These are phyloP conservation scores for Poeciliopsis turrubarensis DNA, from an alignment of 2,113 vertebrate species.

Conservation along the genomic window DNA sequence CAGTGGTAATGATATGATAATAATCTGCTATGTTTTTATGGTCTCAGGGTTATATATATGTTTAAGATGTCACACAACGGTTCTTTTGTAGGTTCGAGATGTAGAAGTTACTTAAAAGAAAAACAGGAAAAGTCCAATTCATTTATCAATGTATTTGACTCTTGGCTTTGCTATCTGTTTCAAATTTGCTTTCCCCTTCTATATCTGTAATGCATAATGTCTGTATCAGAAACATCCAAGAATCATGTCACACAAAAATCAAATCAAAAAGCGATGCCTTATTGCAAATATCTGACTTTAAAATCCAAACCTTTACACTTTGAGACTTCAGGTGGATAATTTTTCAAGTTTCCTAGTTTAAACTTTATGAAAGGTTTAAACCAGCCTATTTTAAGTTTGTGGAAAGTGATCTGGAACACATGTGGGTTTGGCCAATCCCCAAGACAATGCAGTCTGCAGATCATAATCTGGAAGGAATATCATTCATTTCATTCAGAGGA, in stretches of 20 bases:
- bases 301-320: conserved; percentile 4
- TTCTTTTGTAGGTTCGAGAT: background rate
- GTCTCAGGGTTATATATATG: background rate
- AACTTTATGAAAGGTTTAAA: conserved; percentile 45
- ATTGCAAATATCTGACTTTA: background rate
- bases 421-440: conserved; percentile 50
- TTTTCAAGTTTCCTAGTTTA: background rate
- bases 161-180: no score
- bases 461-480: conserved; percentile 47
- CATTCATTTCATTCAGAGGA: conserved; percentile 51
- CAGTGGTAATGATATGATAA: background rate
- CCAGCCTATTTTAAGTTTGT: conserved; percentile 45
- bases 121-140: no score
- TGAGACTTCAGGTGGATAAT: conserved; percentile 7
- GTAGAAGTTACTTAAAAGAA: background rate
- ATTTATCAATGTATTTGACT: no score
- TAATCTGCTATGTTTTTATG: background rate
- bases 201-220: no score
- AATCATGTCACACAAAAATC: background rate
- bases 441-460: conserved; percentile 42
- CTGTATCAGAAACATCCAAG: background rate
- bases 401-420: conserved; percentile 30
- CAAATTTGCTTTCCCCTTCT: no score
- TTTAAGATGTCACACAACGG: background rate
- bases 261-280: background rate